phyloP scores from a whole-genome alignment of 2,888 invertebrate genomes.

The Helleia helle region DNA sequence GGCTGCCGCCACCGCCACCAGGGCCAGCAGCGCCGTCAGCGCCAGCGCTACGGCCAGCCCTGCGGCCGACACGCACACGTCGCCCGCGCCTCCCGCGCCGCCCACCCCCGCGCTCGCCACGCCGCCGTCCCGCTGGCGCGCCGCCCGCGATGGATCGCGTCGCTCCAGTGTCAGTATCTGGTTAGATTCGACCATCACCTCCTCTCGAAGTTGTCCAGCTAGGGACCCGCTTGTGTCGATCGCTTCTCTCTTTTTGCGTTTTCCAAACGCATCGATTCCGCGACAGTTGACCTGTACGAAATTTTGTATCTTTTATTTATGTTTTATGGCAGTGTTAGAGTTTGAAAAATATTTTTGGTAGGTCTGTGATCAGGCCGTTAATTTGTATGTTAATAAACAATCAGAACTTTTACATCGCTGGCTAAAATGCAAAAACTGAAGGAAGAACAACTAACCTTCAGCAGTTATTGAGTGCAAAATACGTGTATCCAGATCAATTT shows the following conservation, averaged over 20 bases:
- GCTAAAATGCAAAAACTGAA: no score
- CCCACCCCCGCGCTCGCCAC: slow-evolving; percentile 74
- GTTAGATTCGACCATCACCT: slow-evolving; percentile 94
- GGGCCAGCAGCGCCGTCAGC: slow-evolving; percentile 91
- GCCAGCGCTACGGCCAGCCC: slow-evolving; percentile 94
- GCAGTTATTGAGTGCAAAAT: no score
- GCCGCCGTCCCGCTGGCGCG: slow-evolving; percentile 87
- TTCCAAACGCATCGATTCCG: slow-evolving; percentile 92
- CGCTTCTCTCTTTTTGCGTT: slow-evolving; percentile 79
- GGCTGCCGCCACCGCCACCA: slow-evolving; percentile 94
- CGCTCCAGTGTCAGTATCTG: slow-evolving; percentile 92
- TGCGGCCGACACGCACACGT: slow-evolving; percentile 95
- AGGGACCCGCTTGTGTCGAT: slow-evolving; percentile 66
- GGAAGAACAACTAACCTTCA: no score
- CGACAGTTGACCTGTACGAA: slow-evolving; percentile 86
- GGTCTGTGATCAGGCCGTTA: no score
- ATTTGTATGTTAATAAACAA: no score
- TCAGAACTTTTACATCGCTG: no score
- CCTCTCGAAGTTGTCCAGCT: slow-evolving; percentile 91
- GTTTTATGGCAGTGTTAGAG: no score
- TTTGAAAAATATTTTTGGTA: no score
- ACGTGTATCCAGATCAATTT: no score
- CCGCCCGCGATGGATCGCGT: slow-evolving; percentile 83
- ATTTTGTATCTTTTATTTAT: no score
- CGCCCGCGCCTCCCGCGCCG: slow-evolving; percentile 78